A percentile compares a stretch with the other conserved stretches of the same genome.
Evolutionary conservation across 1,140 invertebrate species (phyloP).

Genomic region (Pristionchus pacificus): DNA sequence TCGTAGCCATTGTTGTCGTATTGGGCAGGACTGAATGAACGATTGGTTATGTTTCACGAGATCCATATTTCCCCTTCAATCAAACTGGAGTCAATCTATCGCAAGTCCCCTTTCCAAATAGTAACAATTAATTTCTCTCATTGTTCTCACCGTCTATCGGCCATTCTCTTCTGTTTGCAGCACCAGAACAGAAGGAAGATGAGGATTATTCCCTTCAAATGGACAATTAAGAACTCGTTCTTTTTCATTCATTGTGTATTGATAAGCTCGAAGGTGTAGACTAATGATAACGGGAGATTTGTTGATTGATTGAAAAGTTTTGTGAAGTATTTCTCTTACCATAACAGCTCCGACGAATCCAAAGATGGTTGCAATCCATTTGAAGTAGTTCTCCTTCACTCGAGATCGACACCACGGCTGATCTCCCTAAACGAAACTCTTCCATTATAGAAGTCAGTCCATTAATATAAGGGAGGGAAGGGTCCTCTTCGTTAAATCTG

Average conservation of each 20-base stretch:
- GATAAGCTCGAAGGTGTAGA: background rate
- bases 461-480: too few species aligned
- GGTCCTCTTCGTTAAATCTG: too few species aligned
- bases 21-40: background rate
- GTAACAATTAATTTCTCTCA: background rate
- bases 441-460: too few species aligned
- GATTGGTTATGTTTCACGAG: background rate
- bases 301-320: background rate
- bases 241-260: too few species aligned
- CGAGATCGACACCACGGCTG: constrained; percentile 52
- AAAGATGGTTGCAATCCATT: constrained; percentile 48
- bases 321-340: constrained; percentile 1
- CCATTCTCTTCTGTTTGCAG: constrained; percentile 8
- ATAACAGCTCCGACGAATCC: constrained; percentile 31
- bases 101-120: background rate
- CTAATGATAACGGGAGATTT: background rate
- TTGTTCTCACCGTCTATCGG: constrained; percentile 6
- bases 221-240: too few species aligned
- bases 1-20: background rate
- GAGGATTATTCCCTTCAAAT: constrained; percentile 10
- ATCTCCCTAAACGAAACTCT: constrained; percentile 18
- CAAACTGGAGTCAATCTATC: background rate
- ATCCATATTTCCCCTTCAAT: background rate
- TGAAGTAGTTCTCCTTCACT: constrained; percentile 57
- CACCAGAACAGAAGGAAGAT: constrained; percentile 25